Percentiles rank a stretch among this genome's conserved stretches.
Conservation (phyloP, 2,797 vertebrate species). For the Sebastolobus alascanus region DNA sequence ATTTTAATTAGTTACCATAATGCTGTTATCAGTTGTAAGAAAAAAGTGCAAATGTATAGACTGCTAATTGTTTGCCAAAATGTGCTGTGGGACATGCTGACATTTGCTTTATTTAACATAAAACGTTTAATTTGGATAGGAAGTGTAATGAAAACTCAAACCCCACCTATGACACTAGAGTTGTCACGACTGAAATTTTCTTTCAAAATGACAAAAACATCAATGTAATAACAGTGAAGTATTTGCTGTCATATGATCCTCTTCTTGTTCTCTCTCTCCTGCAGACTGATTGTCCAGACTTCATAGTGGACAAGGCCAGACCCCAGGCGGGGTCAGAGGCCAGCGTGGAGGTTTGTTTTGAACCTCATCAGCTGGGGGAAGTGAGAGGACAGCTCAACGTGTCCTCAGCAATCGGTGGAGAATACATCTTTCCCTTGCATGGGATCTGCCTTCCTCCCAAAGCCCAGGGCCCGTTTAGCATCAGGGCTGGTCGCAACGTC, state of each 20-base stretch:
- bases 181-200: not conserved
- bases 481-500: constrained; percentile 79
- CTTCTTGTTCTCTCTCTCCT: not conserved
- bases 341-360: constrained; percentile 87
- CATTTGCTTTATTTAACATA: not conserved
- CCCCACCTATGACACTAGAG: not conserved
- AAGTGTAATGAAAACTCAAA: not conserved
- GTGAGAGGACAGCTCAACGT: constrained; percentile 82
- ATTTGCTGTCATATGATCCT: not conserved
- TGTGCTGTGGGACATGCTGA: not conserved
- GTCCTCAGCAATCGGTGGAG: constrained; percentile 80
- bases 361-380: constrained; percentile 89
- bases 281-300: constrained; percentile 86
- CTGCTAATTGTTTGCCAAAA: too few relatives aligned
- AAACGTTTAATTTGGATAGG: not conserved
- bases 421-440: constrained; percentile 87
- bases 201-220: not conserved
- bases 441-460: constrained; percentile 86
- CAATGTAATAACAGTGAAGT: not conserved
- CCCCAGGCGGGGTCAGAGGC: constrained; percentile 82
- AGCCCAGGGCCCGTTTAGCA: constrained; percentile 88
- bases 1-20: too few relatives aligned
- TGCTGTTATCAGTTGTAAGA: too few relatives aligned
- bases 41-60: too few relatives aligned
- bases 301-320: constrained; percentile 85